Evolutionary conservation across 2,888 invertebrate species (phyloP).

Genomic region (Hydrotaea cyrtoneurina): DNA sequence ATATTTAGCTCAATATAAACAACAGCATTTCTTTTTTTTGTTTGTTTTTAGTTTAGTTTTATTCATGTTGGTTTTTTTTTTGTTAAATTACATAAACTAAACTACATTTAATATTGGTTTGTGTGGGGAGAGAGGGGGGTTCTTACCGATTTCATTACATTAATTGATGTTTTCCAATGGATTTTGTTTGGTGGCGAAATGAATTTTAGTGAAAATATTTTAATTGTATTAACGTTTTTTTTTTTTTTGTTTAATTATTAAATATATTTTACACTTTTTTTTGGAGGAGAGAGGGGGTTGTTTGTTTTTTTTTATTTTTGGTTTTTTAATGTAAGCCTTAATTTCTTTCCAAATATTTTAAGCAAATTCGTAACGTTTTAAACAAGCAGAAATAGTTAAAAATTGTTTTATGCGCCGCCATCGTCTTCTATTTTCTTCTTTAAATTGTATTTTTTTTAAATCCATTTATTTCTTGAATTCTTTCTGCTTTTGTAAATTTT

Average conservation of each 20-base stretch:
- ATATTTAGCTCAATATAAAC: slow-evolving; percentile 29
- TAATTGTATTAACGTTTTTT: slow-evolving; percentile 26
- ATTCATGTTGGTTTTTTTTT: not conserved
- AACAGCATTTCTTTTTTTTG: slow-evolving; percentile 41
- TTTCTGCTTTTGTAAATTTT: slow-evolving; percentile 6
- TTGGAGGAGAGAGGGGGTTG: too few species aligned
- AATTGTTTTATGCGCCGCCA: not conserved
- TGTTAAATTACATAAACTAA: slow-evolving; percentile 35
- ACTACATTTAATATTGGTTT: slow-evolving; percentile 24
- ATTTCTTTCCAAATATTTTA: not conserved
- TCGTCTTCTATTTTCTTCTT: not conserved
- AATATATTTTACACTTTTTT: slow-evolving; percentile 25
- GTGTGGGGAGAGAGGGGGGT: too few species aligned
- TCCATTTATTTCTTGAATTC: not conserved
- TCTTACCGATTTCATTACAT: slow-evolving; percentile 13
- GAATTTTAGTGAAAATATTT: slow-evolving; percentile 5
- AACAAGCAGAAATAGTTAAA: not conserved
- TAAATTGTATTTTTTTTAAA: not conserved
- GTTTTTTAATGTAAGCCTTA: not conserved
- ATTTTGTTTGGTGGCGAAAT: slow-evolving; percentile 22
- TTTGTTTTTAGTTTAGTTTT: slow-evolving; percentile 1
- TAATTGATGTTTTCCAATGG: slow-evolving; percentile 34
- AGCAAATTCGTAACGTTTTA: not conserved
- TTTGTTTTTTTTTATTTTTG: not conserved
- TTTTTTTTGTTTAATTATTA: not conserved